Conservation (phyloP, 1,140 invertebrate species). For the Trinorchestia longiramus region DNA sequence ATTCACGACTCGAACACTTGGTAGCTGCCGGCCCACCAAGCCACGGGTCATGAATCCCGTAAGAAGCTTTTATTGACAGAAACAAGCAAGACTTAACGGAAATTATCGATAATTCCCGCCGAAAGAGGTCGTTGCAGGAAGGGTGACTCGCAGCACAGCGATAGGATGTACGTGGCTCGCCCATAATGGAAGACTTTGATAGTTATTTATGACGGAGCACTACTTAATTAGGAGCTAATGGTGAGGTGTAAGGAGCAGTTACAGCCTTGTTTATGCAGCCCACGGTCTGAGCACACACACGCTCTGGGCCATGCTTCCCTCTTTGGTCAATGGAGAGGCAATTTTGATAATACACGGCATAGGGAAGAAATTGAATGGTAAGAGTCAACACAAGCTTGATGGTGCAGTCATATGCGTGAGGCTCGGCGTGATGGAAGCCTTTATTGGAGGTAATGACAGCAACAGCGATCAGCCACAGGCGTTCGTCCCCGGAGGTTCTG, state of each 20-base stretch:
- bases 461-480: background rate
- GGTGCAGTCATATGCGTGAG: background rate
- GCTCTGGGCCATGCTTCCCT: background rate
- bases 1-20: background rate
- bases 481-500: background rate
- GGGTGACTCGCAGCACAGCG: conserved; percentile 21
- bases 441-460: conserved; percentile 7
- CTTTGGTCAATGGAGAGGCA: background rate
- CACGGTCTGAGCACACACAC: background rate
- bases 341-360: background rate
- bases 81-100: background rate
- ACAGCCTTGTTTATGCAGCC: conserved; percentile 34
- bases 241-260: conserved; percentile 37
- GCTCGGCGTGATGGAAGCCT: background rate
- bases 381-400: background rate
- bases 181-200: conserved; percentile 26
- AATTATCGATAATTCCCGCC: conserved; percentile 29
- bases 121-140: conserved; percentile 6
- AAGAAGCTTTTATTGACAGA: conserved; percentile 36
- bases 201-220: background rate
- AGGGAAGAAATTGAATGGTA: background rate
- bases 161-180: conserved; percentile 29
- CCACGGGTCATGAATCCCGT: background rate
- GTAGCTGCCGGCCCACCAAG: background rate
- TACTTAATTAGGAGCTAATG: conserved; percentile 35